Evolutionary conservation across 1,140 invertebrate species (phyloP).

Genomic region (Coelopa frigida): DNA sequence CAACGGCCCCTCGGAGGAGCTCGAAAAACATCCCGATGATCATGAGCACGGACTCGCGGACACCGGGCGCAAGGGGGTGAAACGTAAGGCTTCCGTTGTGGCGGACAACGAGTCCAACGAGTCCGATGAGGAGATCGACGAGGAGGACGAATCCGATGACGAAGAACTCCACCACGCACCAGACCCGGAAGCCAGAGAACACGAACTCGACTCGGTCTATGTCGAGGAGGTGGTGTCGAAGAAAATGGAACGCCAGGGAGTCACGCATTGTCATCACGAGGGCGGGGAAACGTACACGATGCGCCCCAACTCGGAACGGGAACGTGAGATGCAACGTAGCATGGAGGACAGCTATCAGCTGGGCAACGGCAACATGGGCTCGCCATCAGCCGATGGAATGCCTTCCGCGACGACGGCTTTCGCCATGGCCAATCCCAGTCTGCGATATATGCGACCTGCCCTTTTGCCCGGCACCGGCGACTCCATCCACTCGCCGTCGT

Average conservation of each 20-base stretch:
- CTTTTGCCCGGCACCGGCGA: slow-evolving; percentile 44
- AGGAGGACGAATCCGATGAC: slow-evolving; percentile 26
- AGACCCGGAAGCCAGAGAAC: slow-evolving; percentile 9
- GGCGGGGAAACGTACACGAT: slow-evolving; percentile 58
- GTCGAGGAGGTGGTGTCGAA: slow-evolving; percentile 27
- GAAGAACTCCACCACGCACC: slow-evolving; percentile 6
- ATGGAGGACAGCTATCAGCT: slow-evolving; percentile 15
- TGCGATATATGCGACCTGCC: too few species aligned
- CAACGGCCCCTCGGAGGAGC: too few species aligned
- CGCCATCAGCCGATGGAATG: background rate
- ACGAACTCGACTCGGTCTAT: slow-evolving; percentile 20
- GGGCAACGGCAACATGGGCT: background rate
- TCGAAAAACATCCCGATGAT: background rate
- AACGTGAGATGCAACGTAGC: slow-evolving; percentile 42
- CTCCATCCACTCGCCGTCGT: slow-evolving; percentile 32
- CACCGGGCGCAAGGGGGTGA: slow-evolving; percentile 1
- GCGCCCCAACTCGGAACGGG: slow-evolving; percentile 48
- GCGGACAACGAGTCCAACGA: slow-evolving; percentile 16
- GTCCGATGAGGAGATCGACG: slow-evolving; percentile 22
- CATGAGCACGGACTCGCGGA: background rate
- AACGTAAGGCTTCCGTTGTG: slow-evolving; percentile 4
- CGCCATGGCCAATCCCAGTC: too few species aligned
- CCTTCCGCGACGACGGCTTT: background rate
- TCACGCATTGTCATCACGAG: slow-evolving; percentile 60
- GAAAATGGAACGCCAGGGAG: slow-evolving; percentile 39